phyloP scores from a whole-genome alignment of 2,797 vertebrate genomes.

The Australoheros facetus region DNA sequence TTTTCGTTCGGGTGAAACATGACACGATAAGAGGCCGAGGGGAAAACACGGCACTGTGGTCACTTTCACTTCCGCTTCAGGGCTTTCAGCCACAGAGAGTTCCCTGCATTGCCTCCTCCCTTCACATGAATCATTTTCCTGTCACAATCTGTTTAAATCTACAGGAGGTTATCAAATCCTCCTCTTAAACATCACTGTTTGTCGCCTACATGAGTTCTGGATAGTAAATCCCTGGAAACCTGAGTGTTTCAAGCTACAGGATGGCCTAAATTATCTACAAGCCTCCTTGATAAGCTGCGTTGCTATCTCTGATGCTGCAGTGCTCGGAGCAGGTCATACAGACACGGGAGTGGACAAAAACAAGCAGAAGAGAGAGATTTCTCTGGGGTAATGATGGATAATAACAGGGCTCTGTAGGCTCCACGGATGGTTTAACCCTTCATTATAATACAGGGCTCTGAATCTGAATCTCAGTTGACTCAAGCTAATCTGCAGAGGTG shows the following conservation, averaged over 20 bases:
- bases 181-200: not conserved
- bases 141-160: not conserved
- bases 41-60: conserved; percentile 1
- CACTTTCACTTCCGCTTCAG: conserved; percentile 71
- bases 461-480: not conserved
- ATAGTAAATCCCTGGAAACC: conserved; percentile 14
- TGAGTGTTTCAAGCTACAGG: conserved; percentile 5
- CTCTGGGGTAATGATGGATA: conserved; percentile 12
- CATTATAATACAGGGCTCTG: conserved; percentile 15
- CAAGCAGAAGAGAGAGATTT: conserved; percentile 6
- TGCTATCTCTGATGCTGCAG: conserved; percentile 3
- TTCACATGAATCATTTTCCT: conserved; percentile 49
- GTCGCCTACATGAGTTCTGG: not conserved
- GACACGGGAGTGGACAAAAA: not conserved
- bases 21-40: conserved; percentile 9
- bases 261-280: conserved; percentile 2
- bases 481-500: not conserved
- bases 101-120: not conserved
- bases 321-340: conserved; percentile 4
- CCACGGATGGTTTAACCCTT: conserved; percentile 21
- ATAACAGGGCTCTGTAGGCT: conserved; percentile 21
- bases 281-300: not conserved
- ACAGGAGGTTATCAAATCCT: not conserved
- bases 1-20: conserved; percentile 47
- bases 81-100: conserved; percentile 6